phyloP scores from a whole-genome alignment of 2,113 vertebrate species.

The Damaliscus lunatus region DNA sequence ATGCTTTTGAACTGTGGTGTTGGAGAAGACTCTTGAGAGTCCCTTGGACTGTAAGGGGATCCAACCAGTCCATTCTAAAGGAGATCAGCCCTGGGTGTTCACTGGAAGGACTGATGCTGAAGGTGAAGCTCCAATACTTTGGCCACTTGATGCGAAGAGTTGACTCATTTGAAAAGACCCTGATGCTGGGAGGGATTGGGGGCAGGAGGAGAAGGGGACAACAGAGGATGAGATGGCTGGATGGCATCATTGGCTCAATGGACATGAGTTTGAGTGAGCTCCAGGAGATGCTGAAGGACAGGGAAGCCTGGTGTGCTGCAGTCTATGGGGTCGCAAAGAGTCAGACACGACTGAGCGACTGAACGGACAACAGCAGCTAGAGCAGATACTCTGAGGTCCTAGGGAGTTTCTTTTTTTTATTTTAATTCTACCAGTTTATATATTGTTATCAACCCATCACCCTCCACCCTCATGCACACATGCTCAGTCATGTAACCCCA shows the following conservation, averaged over 20 bases:
- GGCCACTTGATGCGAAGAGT: not conserved
- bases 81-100: not conserved
- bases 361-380: not conserved
- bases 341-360: fast-evolving
- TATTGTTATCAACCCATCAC: too few species aligned
- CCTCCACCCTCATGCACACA: too few species aligned
- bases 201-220: fast-evolving
- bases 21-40: not conserved
- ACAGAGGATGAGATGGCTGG: not conserved
- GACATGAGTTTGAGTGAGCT: not conserved
- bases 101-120: not conserved
- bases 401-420: too few species aligned
- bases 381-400: not conserved
- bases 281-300: not conserved
- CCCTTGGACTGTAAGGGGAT: not conserved
- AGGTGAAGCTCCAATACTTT: not conserved
- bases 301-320: not conserved
- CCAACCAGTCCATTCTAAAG: not conserved
- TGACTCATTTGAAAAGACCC: not conserved
- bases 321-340: not conserved
- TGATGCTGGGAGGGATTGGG: not conserved
- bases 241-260: not conserved
- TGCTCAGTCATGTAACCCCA: too few species aligned
- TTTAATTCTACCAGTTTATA: too few species aligned
- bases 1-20: not conserved